phyloP scores from a whole-genome alignment of 1,140 invertebrate genomes.

The Drosophila aff. region DNA sequence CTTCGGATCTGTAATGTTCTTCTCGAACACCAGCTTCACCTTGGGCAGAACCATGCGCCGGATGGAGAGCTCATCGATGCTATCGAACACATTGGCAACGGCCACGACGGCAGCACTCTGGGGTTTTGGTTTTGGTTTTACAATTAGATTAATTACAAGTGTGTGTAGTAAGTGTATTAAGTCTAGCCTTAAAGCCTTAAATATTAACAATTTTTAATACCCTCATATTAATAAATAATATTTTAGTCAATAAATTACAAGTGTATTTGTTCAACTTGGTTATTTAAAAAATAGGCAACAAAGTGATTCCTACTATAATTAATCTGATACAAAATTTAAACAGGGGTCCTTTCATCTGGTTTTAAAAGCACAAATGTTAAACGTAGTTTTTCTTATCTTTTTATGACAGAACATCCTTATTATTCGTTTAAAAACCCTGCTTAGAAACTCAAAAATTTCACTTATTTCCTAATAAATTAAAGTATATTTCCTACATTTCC shows the following conservation, averaged over 20 bases:
- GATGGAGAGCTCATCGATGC: constrained; percentile 93
- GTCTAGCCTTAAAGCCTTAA: too few relatives aligned
- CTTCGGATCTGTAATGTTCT: constrained; percentile 92
- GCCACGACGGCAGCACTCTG: constrained; percentile 96
- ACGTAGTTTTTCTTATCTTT: neutral
- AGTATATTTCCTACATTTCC: neutral
- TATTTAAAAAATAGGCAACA: too few relatives aligned
- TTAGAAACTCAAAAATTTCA: neutral
- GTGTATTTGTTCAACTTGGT: too few relatives aligned
- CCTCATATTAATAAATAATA: too few relatives aligned
- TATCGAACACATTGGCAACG: constrained; percentile 93
- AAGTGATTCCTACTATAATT: too few relatives aligned
- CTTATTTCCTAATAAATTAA: neutral
- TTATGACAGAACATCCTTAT: neutral
- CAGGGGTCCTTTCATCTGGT: neutral
- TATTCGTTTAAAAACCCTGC: neutral
- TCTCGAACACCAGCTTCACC: constrained; percentile 94
- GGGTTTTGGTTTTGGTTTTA: neutral
- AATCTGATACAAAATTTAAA: too few relatives aligned
- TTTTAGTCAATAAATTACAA: too few relatives aligned
- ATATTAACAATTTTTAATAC: too few relatives aligned
- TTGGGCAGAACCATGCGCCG: constrained; percentile 94
- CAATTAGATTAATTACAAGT: neutral
- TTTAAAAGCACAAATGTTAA: neutral
- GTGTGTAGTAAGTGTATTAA: too few relatives aligned